Base-by-base conservation (phyloP, 2,797 vertebrate genomes). In the Poecile montanus region DNA sequence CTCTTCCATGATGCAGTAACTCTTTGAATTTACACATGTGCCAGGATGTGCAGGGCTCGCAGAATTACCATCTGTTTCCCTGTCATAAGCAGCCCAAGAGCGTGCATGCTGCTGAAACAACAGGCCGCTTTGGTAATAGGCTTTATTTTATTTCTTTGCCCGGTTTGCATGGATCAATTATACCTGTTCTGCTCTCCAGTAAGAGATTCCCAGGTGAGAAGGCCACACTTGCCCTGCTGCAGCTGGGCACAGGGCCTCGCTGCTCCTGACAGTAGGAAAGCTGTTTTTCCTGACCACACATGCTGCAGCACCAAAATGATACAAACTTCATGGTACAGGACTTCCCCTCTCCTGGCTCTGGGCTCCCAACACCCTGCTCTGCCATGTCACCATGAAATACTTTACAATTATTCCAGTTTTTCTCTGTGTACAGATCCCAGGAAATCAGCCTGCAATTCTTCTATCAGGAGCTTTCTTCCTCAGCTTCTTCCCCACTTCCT, bases 11-110 rank as follows among this genome's bases (percentile, higher is more conserved):
- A 95, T 91, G 96, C 87, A 93, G 87, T 96, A 95, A 96, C 81
- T 97, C 96, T 95, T 95, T 95, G 95, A 93, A 95, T 89, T 62
- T 80, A 89, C 85, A 79, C 29, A 76, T 84, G 83, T 94, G 92
- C 95, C 95, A 96, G 85, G 91, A 94, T 88, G 77, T 32, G 92
- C 86, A 70, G 86, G 78, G 63, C 94, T 97, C 94, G 4, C 82
- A 96, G 89, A 88, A 80, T 88, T 80, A 63, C 93, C 94, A 97
- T 98, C 94, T 98, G 97, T 70, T 97, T 97, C 84, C 70, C 75
- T 87, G 72, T 91, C 94, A 92, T 42, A 92, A 95, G 91, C 96
- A 95, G 96, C 67, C 78, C 48, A 62, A 67, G 3, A 1, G 68
- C 32, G 13, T 54, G 48, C 62, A 30, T 10, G 3, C 32, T 94